These are phyloP conservation scores for Tauraco hartlaubi DNA, from an alignment of 2,797 vertebrate genomes.

Conservation along the genomic window DNA sequence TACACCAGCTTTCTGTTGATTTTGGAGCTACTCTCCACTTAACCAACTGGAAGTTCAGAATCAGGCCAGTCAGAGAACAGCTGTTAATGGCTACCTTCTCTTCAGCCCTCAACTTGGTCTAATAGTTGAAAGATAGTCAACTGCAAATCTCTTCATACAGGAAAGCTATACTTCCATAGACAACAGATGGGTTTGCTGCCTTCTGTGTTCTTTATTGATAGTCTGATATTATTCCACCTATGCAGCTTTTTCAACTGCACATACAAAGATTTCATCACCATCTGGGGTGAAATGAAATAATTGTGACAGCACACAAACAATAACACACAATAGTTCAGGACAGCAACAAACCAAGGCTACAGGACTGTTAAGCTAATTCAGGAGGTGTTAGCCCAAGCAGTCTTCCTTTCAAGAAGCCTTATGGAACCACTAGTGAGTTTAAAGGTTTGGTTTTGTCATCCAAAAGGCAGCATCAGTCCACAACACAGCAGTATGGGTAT, in stretches of 20 bases:
- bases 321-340: slow-evolving; percentile 14
- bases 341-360: slow-evolving; percentile 60
- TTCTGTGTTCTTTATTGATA: not conserved
- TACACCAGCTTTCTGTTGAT: not conserved
- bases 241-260: not conserved
- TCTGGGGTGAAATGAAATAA: slow-evolving; percentile 31
- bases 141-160: not conserved
- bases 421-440: not conserved
- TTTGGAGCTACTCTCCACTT: slow-evolving; percentile 1
- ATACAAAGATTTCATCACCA: slow-evolving; percentile 38
- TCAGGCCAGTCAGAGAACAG: not conserved
- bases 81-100: not conserved
- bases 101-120: not conserved
- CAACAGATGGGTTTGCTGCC: slow-evolving; percentile 18
- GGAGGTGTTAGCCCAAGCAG: not conserved
- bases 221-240: not conserved
- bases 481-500: not conserved
- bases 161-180: slow-evolving; percentile 3
- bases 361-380: slow-evolving; percentile 63
- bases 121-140: not conserved
- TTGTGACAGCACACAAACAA: slow-evolving; percentile 41
- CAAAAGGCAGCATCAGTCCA: not conserved
- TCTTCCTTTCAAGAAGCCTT: not conserved
- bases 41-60: not conserved
- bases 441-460: not conserved